Percentiles rank a stretch among this genome's conserved stretches.
phyloP scores from a whole-genome alignment of 2,888 invertebrate genomes.

The Chydorus sphaericus region DNA sequence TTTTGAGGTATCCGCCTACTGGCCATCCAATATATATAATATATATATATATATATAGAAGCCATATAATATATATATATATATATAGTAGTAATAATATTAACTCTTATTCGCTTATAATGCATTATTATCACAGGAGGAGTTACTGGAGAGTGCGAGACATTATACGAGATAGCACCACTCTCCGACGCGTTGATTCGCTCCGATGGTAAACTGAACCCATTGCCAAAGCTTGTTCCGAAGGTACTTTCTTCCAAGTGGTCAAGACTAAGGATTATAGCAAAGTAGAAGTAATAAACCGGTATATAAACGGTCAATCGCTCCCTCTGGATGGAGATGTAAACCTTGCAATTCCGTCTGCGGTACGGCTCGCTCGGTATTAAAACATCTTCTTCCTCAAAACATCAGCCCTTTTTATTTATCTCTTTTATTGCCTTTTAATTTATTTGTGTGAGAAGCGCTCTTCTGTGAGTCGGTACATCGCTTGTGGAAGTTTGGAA shows the following conservation, averaged over 20 bases:
- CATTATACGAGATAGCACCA: slow-evolving; percentile 12
- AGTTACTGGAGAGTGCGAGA: slow-evolving; percentile 14
- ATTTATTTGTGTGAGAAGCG: no score
- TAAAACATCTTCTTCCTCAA: no score
- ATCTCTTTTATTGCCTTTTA: no score
- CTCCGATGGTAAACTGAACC: background rate
- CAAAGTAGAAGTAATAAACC: slow-evolving; percentile 7
- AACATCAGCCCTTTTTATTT: no score
- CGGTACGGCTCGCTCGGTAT: slow-evolving; percentile 12
- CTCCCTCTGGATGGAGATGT: slow-evolving; percentile 14
- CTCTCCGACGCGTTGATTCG: slow-evolving; percentile 9
- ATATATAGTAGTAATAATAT: no score
- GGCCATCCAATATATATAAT: no score
- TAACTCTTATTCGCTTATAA: no score
- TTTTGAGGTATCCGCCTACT: slow-evolving; percentile 11
- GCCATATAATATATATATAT: no score
- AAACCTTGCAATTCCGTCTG: slow-evolving; percentile 1
- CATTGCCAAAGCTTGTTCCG: slow-evolving; percentile 9
- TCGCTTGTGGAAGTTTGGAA: slow-evolving; percentile 14
- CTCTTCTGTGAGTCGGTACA: slow-evolving; percentile 9
- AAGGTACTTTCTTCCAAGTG: slow-evolving; percentile 15
- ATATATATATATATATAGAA: no score
- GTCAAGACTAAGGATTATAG: slow-evolving; percentile 12
- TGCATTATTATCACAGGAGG: no score
- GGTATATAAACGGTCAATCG: slow-evolving; percentile 8